These are phyloP conservation scores for Pycnomerus fuliginosus DNA, from an alignment of 2,888 invertebrate genomes.

Conservation along the genomic window DNA sequence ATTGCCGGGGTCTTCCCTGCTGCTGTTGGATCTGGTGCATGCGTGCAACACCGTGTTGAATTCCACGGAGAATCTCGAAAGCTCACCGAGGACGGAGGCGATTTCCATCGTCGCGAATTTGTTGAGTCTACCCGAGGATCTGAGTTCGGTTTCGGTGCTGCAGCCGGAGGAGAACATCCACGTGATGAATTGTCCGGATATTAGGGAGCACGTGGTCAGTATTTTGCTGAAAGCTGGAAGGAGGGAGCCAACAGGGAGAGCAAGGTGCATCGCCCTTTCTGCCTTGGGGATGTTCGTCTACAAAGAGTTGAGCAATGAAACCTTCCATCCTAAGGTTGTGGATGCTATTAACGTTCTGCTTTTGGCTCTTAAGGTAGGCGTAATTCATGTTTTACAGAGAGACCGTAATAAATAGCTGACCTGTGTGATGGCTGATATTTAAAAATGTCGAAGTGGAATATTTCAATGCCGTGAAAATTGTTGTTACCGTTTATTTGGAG, in stretches of 20 bases:
- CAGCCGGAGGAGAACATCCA: constrained; percentile 61
- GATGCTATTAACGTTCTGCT: constrained; percentile 70
- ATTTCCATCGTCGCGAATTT: constrained; percentile 86
- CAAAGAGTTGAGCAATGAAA: constrained; percentile 62
- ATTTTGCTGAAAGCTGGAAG: constrained; percentile 86
- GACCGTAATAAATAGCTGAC: no score
- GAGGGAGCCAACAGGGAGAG: constrained; percentile 83
- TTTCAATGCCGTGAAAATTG: no score
- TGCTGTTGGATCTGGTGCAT: constrained; percentile 86
- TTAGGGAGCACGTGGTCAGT: constrained; percentile 86
- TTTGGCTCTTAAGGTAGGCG: constrained; percentile 65
- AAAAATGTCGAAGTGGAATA: no score
- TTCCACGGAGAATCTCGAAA: constrained; percentile 70
- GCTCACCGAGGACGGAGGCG: constrained; percentile 81
- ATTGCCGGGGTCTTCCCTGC: constrained; percentile 83
- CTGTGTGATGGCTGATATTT: no score
- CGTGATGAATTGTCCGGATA: constrained; percentile 67
- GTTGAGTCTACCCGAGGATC: constrained; percentile 74
- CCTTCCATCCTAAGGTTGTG: constrained; percentile 63
- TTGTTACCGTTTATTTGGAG: no score
- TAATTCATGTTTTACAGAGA: neutral
- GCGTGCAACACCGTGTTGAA: constrained; percentile 86
- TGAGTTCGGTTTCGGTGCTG: constrained; percentile 57
- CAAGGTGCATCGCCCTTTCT: constrained; percentile 85
- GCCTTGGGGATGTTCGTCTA: constrained; percentile 77